A percentile compares a stretch with the other conserved stretches of the same genome.
Evolutionary conservation across 2,113 vertebrate genomes (phyloP).

Genomic region (Callorhinus ursinus): DNA sequence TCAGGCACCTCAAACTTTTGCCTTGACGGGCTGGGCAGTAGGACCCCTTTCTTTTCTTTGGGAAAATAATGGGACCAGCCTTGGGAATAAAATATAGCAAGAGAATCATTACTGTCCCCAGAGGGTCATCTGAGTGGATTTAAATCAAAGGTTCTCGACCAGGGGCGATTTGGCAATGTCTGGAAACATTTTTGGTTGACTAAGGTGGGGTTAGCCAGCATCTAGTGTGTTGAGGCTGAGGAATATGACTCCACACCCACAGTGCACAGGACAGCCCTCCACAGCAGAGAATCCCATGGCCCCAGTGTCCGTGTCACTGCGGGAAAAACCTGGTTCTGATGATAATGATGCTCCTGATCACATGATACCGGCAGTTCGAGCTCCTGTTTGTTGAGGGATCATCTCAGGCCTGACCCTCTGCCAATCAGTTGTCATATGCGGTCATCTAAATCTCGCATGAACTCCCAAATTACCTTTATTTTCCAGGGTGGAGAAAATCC

Average conservation of each 20-base stretch:
- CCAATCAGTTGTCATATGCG: not conserved
- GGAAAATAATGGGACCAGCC: not conserved
- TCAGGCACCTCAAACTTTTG: not conserved
- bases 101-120: not conserved
- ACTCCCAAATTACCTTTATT: not conserved
- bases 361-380: accelerated
- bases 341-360: accelerated
- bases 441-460: not conserved
- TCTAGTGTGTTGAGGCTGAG: too few species aligned
- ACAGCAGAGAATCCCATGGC: accelerated
- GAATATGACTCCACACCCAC: accelerated
- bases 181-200: not conserved
- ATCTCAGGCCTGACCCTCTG: not conserved
- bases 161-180: not conserved
- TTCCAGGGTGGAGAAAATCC: not conserved
- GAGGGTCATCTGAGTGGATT: not conserved
- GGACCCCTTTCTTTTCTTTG: not conserved
- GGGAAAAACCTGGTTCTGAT: not conserved
- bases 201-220: not conserved
- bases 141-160: not conserved
- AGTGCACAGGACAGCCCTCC: accelerated
- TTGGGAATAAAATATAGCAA: not conserved
- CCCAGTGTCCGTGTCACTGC: accelerated
- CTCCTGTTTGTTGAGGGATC: not conserved
- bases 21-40: not conserved